A percentile compares a stretch with the other conserved stretches of the same genome.
Evolutionary conservation across 2,113 vertebrate species (phyloP).

Genomic region (Takifugu bimaculatus): DNA sequence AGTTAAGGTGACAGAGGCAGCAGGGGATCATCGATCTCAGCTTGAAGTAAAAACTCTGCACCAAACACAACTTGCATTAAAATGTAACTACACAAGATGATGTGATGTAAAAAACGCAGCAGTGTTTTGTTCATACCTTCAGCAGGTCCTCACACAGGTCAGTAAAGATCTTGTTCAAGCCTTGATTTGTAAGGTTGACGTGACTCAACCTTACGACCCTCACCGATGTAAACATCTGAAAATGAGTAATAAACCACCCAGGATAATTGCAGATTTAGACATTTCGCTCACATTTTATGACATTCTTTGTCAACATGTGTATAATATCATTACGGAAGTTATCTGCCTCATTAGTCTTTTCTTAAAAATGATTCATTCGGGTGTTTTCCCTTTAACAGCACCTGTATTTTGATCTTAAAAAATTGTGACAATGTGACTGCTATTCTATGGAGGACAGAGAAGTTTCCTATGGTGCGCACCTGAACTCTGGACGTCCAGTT

Average conservation of each 20-base stretch:
- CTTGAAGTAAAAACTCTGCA: conserved; percentile 96
- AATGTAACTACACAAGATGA: neutral
- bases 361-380: neutral
- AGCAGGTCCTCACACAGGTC: conserved; percentile 97
- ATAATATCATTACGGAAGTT: neutral
- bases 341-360: neutral
- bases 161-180: conserved; percentile 94
- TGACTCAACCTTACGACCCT: conserved; percentile 90
- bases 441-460: neutral
- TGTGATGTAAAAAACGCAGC: neutral
- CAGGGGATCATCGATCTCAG: conserved; percentile 95
- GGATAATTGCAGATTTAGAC: neutral
- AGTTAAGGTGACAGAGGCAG: conserved; percentile 96
- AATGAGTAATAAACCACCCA: conserved; percentile 21
- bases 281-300: neutral
- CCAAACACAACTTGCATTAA: conserved; percentile 29
- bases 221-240: conserved; percentile 97
- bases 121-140: conserved; percentile 77
- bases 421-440: neutral
- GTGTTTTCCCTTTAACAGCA: neutral
- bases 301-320: no score
- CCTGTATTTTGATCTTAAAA: neutral
- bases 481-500: conserved; percentile 96
- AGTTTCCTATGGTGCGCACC: conserved; percentile 62
- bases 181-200: conserved; percentile 89